A percentile compares a stretch with the other conserved stretches of the same genome.
Evolutionary conservation across 2,888 invertebrate genomes (phyloP).

Genomic region (Macaria liturata): DNA sequence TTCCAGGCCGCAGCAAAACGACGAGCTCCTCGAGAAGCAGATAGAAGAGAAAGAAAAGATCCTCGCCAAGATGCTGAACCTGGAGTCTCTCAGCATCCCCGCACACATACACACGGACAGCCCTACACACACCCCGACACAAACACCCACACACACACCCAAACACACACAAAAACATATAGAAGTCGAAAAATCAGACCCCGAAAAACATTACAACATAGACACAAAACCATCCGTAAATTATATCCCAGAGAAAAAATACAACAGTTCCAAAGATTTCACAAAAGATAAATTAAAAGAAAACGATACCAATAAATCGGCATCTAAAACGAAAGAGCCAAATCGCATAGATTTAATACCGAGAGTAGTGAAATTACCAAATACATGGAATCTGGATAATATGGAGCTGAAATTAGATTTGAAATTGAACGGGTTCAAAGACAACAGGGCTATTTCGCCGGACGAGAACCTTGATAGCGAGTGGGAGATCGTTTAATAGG

Average conservation of each 20-base stretch:
- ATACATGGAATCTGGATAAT: slow-evolving; percentile 83
- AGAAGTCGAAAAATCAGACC: slow-evolving; percentile 14
- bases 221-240: slow-evolving; percentile 15
- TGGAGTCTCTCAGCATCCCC: slow-evolving; percentile 78
- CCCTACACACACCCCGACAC: slow-evolving; percentile 10
- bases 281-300: neutral
- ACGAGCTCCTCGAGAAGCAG: slow-evolving; percentile 87
- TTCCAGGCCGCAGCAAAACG: slow-evolving; percentile 81
- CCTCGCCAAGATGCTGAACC: slow-evolving; percentile 86
- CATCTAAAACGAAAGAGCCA: slow-evolving; percentile 29
- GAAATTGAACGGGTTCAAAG: slow-evolving; percentile 53
- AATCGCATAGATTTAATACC: slow-evolving; percentile 63
- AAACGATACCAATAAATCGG: neutral
- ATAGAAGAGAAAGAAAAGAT: slow-evolving; percentile 90
- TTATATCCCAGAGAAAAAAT: slow-evolving; percentile 15
- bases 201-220: slow-evolving; percentile 15
- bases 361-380: slow-evolving; percentile 80
- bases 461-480: slow-evolving; percentile 71
- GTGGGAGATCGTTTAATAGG: slow-evolving; percentile 74
- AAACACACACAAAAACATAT: slow-evolving; percentile 14
- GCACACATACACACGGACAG: slow-evolving; percentile 10
- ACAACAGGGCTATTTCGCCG: slow-evolving; percentile 57
- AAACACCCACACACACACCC: slow-evolving; percentile 14
- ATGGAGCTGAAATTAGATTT: slow-evolving; percentile 68
- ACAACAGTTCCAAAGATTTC: neutral